Evolutionary conservation across 2,113 vertebrate genomes (phyloP).

Genomic region (Salminus brasiliensis): DNA sequence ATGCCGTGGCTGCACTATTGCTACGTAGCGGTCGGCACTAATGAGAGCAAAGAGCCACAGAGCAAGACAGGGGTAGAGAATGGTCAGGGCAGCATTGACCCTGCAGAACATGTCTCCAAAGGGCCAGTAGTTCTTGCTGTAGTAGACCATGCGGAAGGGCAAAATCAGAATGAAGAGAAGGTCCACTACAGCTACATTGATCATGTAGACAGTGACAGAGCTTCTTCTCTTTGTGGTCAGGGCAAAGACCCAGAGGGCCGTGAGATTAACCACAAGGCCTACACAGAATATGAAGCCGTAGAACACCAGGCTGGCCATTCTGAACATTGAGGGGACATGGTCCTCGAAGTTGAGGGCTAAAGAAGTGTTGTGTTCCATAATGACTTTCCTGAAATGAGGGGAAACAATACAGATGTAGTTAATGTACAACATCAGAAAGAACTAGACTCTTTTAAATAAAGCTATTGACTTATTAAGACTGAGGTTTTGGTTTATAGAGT

Average conservation of each 20-base stretch:
- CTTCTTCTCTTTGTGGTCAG: conserved; percentile 94
- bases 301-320: conserved; percentile 82
- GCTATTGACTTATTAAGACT: too few species aligned
- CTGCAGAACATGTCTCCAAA: conserved; percentile 89
- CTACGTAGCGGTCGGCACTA: conserved; percentile 93
- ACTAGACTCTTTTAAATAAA: background rate
- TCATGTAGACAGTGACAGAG: conserved; percentile 94
- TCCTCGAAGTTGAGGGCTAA: conserved; percentile 19
- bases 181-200: conserved; percentile 92
- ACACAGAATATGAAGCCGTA: conserved; percentile 84
- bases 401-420: background rate
- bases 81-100: conserved; percentile 81
- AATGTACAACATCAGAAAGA: background rate
- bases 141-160: conserved; percentile 89
- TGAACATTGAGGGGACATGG: conserved; percentile 80
- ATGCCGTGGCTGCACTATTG: conserved; percentile 91
- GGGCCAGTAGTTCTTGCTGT: conserved; percentile 82
- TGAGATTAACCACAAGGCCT: conserved; percentile 87
- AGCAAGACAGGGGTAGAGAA: conserved; percentile 94
- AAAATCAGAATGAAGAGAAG: conserved; percentile 84
- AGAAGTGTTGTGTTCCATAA: conserved; percentile 57
- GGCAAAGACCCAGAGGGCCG: conserved; percentile 94
- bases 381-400: conserved; percentile 6
- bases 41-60: conserved; percentile 94
- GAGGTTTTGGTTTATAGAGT: too few species aligned